These are phyloP conservation scores for Oncorhynchus clarkii DNA, from an alignment of 2,113 vertebrate species.

Conservation along the genomic window DNA sequence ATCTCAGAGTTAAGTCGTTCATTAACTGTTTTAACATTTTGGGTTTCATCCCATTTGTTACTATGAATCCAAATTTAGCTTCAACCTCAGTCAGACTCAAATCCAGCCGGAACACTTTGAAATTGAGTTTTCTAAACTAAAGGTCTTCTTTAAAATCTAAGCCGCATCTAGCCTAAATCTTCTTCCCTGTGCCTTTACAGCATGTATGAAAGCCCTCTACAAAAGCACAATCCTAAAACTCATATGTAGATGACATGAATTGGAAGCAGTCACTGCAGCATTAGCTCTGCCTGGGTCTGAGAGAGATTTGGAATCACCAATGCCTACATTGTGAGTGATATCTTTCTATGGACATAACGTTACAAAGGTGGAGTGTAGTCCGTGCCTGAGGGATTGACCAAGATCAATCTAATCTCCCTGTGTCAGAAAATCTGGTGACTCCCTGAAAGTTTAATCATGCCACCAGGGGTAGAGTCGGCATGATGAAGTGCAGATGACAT, in stretches of 20 bases:
- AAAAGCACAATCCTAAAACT: not conserved
- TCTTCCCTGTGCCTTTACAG: not conserved
- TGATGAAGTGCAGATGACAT: constrained; percentile 44
- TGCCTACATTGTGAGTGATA: constrained; percentile 49
- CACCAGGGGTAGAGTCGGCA: constrained; percentile 51
- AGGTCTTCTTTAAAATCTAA: not conserved
- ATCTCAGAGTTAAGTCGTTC: too few relatives aligned
- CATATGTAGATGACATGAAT: too few relatives aligned
- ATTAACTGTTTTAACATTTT: too few relatives aligned
- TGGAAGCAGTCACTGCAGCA: not conserved
- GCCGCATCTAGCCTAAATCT: not conserved
- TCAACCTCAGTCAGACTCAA: not conserved
- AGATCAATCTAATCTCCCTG: constrained; percentile 60
- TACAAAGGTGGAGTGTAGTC: constrained; percentile 49
- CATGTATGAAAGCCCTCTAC: not conserved
- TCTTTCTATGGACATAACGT: constrained; percentile 61
- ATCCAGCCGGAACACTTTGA: not conserved
- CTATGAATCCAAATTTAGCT: too few relatives aligned
- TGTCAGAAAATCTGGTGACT: constrained; percentile 58
- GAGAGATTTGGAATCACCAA: constrained; percentile 49
- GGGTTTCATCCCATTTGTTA: too few relatives aligned
- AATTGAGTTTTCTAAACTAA: too few relatives aligned
- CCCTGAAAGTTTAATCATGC: constrained; percentile 60
- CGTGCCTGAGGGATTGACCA: constrained; percentile 56
- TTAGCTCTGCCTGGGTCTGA: not conserved